phyloP scores from a whole-genome alignment of 2,113 vertebrate species.

The Eretmochelys imbricata region DNA sequence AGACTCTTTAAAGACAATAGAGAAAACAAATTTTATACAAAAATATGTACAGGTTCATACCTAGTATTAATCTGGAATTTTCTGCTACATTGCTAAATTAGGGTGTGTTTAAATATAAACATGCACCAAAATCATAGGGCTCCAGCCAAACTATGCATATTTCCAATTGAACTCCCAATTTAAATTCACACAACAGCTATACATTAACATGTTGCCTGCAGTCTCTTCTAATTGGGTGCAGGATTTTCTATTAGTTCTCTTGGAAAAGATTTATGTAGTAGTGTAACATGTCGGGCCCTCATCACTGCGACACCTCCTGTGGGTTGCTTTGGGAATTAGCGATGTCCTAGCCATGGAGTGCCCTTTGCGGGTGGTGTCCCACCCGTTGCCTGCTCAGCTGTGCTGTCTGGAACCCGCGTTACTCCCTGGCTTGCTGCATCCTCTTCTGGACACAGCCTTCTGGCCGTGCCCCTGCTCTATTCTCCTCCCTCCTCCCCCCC shows the following conservation, averaged over 20 bases:
- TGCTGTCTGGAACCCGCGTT: no score
- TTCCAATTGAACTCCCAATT: background rate
- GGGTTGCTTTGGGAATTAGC: no score
- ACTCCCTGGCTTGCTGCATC: no score
- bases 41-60: background rate
- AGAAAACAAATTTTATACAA: background rate
- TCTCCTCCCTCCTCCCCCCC: no score
- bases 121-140: no score
- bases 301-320: no score
- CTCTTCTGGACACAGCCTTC: no score
- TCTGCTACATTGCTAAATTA: background rate
- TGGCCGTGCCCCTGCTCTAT: no score
- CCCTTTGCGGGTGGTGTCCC: no score
- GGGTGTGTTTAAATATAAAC: background rate
- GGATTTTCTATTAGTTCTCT: background rate
- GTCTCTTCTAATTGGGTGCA: background rate
- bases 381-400: no score
- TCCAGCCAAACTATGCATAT: background rate
- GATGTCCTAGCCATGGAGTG: no score
- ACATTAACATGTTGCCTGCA: background rate
- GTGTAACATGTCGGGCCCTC: no score
- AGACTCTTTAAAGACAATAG: background rate
- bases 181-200: background rate
- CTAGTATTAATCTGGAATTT: background rate
- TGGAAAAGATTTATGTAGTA: rapidly evolving